Percentiles rank a stretch among this genome's conserved stretches.
Evolutionary conservation across 2,113 vertebrate species (phyloP).

Genomic region (Dermatemys mawii): DNA sequence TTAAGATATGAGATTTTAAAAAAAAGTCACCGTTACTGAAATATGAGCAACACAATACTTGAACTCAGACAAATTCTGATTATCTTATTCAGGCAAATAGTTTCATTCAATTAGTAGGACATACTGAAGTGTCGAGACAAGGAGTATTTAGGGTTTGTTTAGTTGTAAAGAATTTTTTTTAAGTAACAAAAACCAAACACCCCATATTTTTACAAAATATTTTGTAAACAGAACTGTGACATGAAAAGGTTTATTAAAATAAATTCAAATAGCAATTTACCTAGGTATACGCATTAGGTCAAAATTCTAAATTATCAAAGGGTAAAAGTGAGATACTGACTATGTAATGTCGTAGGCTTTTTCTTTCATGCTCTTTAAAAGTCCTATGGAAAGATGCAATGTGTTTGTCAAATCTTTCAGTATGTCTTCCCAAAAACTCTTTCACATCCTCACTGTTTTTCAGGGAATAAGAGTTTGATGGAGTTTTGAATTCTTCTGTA

Average conservation of each 20-base stretch:
- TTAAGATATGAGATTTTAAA: background rate
- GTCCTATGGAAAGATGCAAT: slow-evolving; percentile 84
- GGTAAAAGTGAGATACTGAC: slow-evolving; percentile 74
- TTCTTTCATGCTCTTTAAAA: slow-evolving; percentile 91
- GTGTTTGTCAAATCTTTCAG: slow-evolving; percentile 89
- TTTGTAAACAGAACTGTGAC: background rate
- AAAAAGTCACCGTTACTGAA: background rate
- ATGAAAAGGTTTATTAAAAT: background rate
- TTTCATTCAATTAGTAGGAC: background rate
- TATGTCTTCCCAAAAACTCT: slow-evolving; percentile 90
- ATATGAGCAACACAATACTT: background rate
- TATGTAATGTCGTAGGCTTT: slow-evolving; percentile 93
- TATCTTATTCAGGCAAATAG: background rate
- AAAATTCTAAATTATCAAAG: background rate
- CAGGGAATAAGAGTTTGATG: slow-evolving; percentile 81
- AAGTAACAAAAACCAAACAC: too few species aligned
- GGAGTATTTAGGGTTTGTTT: too few species aligned
- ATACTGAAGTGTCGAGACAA: background rate
- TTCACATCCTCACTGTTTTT: slow-evolving; percentile 90
- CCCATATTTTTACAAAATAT: too few species aligned
- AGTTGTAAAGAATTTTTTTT: too few species aligned
- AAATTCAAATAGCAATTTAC: background rate
- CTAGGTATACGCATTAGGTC: background rate
- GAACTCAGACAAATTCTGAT: background rate
- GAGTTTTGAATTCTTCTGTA: slow-evolving; percentile 77